A percentile compares a stretch with the other conserved stretches of the same genome.
phyloP scores from a whole-genome alignment of 2,888 invertebrate genomes.

The Didymodactylos carnosus region DNA sequence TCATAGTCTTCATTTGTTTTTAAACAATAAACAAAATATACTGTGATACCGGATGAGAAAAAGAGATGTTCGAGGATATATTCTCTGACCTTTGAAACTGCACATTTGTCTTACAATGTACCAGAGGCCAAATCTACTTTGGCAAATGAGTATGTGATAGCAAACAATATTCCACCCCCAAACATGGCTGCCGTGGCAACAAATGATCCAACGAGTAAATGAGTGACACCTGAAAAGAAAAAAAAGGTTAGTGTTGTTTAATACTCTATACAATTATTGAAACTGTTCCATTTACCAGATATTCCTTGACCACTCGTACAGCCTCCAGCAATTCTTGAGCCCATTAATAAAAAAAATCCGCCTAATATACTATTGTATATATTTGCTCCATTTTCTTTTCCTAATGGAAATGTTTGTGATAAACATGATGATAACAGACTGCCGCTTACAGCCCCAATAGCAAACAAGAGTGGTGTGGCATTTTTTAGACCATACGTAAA shows the following conservation, averaged over 20 bases:
- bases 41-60: too few relatives aligned
- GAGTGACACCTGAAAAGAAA: background rate
- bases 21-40: too few relatives aligned
- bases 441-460: background rate
- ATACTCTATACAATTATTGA: background rate
- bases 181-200: background rate
- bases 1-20: too few relatives aligned
- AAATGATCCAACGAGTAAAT: background rate
- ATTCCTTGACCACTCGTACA: conserved; percentile 16
- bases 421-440: background rate
- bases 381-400: conserved; percentile 10
- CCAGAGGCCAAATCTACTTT: too few relatives aligned
- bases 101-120: too few relatives aligned
- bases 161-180: background rate
- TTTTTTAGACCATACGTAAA: background rate
- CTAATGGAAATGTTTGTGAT: background rate
- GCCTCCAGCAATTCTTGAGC: conserved; percentile 16
- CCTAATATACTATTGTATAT: conserved; percentile 13
- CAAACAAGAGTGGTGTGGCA: background rate
- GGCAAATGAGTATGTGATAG: too few relatives aligned
- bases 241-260: background rate
- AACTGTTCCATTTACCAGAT: background rate
- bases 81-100: too few relatives aligned
- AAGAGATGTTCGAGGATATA: too few relatives aligned
- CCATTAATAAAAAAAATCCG: conserved; percentile 16